These are phyloP conservation scores for Colius striatus DNA, from an alignment of 2,113 vertebrate genomes.

Conservation along the genomic window DNA sequence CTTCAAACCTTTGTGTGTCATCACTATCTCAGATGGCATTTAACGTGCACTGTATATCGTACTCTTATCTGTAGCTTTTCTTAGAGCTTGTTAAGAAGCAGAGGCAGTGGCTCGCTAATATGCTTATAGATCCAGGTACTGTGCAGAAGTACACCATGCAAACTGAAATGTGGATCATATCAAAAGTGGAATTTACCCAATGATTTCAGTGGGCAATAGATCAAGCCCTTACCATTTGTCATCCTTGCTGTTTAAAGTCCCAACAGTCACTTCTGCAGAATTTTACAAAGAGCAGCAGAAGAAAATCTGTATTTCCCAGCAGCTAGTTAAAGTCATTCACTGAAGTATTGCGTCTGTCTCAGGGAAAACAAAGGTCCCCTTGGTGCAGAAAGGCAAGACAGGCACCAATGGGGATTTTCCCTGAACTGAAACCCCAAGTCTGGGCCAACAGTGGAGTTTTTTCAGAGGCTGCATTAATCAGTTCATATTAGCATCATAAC, in stretches of 20 bases:
- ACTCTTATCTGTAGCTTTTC: not conserved
- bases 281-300: not conserved
- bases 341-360: not conserved
- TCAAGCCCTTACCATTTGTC: not conserved
- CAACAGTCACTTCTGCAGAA: not conserved
- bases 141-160: not conserved
- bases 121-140: not conserved
- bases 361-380: not conserved
- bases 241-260: not conserved
- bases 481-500: slow-evolving; percentile 3
- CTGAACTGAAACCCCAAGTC: not conserved
- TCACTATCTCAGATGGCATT: not conserved
- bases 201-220: not conserved
- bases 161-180: not conserved
- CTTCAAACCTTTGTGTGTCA: not conserved
- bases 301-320: not conserved
- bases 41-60: not conserved
- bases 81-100: not conserved
- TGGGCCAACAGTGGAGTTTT: not conserved
- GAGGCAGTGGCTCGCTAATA: not conserved
- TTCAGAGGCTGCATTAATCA: not conserved
- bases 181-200: not conserved
- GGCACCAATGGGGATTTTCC: not conserved
- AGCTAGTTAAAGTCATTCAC: not conserved
- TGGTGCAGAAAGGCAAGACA: not conserved